phyloP scores from a whole-genome alignment of 2,113 vertebrate species.

The Nothoprocta pentlandii region DNA sequence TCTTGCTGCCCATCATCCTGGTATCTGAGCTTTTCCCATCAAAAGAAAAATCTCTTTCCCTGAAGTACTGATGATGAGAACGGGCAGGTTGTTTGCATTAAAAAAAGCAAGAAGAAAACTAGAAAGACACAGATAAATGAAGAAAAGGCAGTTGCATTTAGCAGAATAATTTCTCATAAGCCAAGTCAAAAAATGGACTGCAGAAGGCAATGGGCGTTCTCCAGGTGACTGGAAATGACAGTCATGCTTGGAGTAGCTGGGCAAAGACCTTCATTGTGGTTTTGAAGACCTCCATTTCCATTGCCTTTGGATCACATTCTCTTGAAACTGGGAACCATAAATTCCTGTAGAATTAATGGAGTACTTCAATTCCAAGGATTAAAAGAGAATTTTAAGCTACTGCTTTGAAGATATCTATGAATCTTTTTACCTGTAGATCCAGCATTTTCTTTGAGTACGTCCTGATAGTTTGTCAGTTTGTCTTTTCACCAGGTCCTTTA shows the following conservation, averaged over 20 bases:
- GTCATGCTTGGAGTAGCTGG: background rate
- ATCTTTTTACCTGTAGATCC: background rate
- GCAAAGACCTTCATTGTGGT: background rate
- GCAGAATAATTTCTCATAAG: background rate
- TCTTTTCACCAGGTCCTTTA: background rate
- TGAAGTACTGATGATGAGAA: constrained; percentile 16
- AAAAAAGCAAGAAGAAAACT: background rate
- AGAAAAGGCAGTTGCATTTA: background rate
- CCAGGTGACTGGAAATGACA: fast-evolving
- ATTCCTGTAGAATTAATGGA: background rate
- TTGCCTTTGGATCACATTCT: background rate
- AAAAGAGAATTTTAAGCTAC: background rate
- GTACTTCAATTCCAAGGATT: fast-evolving
- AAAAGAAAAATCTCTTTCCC: constrained; percentile 23
- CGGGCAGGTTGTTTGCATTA: background rate
- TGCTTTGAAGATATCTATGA: background rate
- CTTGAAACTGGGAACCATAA: fast-evolving
- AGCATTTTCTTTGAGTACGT: fast-evolving
- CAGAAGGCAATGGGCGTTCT: fast-evolving
- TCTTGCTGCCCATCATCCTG: background rate
- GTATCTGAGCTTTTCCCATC: constrained; percentile 19
- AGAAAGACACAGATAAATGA: background rate
- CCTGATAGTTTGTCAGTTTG: background rate
- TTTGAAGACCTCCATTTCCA: background rate
- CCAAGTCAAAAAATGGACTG: fast-evolving